Evolutionary conservation across 2,797 vertebrate genomes (phyloP).

Genomic region (Choloepus didactylus): DNA sequence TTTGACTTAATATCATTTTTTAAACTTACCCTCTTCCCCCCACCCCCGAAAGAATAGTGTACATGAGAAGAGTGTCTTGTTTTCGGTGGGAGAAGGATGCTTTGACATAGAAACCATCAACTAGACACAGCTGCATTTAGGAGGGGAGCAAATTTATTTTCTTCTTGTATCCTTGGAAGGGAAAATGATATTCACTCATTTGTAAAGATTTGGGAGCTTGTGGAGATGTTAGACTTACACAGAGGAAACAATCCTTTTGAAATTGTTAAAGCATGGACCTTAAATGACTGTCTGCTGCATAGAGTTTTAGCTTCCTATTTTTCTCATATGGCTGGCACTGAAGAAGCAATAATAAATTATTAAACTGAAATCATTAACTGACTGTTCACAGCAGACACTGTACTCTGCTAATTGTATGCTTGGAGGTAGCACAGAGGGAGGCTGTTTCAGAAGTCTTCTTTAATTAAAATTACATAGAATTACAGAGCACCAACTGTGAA

Average conservation of each 20-base stretch:
- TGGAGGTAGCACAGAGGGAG: slow-evolving; percentile 89
- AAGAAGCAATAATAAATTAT: slow-evolving; percentile 90
- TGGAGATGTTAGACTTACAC: background rate
- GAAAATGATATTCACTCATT: slow-evolving; percentile 38
- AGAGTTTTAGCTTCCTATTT: slow-evolving; percentile 61
- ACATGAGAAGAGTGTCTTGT: background rate
- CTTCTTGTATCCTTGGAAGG: background rate
- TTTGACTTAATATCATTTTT: background rate
- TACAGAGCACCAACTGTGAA: slow-evolving; percentile 89
- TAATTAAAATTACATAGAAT: slow-evolving; percentile 94
- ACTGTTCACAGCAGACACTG: slow-evolving; percentile 90
- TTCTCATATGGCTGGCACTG: slow-evolving; percentile 72
- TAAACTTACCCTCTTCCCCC: background rate
- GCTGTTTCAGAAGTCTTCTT: slow-evolving; percentile 90
- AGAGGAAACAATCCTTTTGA: slow-evolving; percentile 15
- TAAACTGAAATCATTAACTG: slow-evolving; percentile 89
- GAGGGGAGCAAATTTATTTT: slow-evolving; percentile 37
- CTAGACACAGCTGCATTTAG: background rate
- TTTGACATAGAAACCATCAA: background rate
- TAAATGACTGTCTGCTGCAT: slow-evolving; percentile 67
- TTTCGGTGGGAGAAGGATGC: background rate
- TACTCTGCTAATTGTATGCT: slow-evolving; percentile 91
- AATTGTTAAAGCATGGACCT: slow-evolving; percentile 40
- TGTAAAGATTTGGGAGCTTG: slow-evolving; percentile 8
- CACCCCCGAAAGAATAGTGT: background rate